Evolutionary conservation across 2,888 invertebrate genomes (phyloP).

Genomic region (Vesta saturnalis): DNA sequence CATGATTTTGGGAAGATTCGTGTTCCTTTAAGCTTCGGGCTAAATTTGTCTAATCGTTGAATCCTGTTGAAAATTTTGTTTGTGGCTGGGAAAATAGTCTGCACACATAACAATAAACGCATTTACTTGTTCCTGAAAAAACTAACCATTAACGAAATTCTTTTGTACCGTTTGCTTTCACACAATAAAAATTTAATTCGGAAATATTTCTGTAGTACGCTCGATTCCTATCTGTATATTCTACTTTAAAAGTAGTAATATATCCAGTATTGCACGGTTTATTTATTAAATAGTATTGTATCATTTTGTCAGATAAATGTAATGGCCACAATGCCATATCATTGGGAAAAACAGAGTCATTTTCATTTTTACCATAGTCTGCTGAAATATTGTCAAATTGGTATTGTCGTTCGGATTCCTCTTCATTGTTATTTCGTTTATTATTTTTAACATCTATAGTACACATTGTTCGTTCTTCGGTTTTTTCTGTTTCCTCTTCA

Average conservation of each 20-base stretch:
- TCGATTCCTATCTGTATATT: neutral
- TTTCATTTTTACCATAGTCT: too few species aligned
- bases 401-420: too few species aligned
- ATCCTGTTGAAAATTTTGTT: neutral
- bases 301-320: neutral
- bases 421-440: too few species aligned
- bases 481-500: too few species aligned
- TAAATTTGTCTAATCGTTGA: conserved; percentile 3
- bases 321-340: neutral
- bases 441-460: too few species aligned
- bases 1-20: neutral
- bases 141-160: neutral
- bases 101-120: conserved; percentile 1
- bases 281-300: conserved; percentile 1
- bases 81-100: neutral
- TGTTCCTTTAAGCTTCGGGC: neutral
- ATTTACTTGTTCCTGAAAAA: neutral
- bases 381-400: too few species aligned
- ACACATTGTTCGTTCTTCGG: too few species aligned
- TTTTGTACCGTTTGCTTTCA: conserved; percentile 1
- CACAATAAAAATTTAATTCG: conserved; percentile 10
- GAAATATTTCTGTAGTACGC: neutral
- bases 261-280: neutral
- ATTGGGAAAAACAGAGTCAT: too few species aligned
- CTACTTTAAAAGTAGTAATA: neutral